These are phyloP conservation scores for Drosophila elegans DNA, from an alignment of 1,140 invertebrate species.

Conservation along the genomic window DNA sequence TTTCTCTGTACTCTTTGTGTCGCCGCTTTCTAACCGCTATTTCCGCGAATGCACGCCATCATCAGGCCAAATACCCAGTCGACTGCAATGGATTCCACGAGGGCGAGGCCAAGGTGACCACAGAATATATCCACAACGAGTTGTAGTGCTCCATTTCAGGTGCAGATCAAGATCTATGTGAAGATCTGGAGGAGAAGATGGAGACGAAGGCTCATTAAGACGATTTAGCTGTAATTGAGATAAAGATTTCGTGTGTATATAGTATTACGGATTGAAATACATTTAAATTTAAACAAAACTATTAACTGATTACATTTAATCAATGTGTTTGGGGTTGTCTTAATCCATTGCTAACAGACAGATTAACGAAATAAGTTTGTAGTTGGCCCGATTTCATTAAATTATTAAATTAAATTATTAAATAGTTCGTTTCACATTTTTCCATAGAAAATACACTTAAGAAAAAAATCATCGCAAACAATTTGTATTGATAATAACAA, in stretches of 20 bases:
- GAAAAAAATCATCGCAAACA: not conserved
- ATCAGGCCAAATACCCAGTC: constrained; percentile 89
- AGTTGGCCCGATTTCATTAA: too few species aligned
- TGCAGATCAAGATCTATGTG: not conserved
- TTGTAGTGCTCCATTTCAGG: constrained; percentile 84
- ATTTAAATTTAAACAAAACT: constrained; percentile 61
- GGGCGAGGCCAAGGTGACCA: constrained; percentile 92
- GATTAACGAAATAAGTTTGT: too few species aligned
- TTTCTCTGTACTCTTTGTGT: constrained; percentile 8
- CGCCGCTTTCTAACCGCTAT: constrained; percentile 42
- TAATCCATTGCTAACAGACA: too few species aligned
- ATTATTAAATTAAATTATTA: too few species aligned
- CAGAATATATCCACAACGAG: constrained; percentile 92
- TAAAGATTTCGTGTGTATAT: constrained; percentile 71
- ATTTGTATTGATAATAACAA: not conserved
- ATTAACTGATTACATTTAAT: not conserved
- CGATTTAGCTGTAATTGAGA: constrained; percentile 67
- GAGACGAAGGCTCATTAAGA: constrained; percentile 56
- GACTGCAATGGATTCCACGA: constrained; percentile 91
- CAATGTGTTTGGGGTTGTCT: too few species aligned
- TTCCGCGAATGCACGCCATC: constrained; percentile 40
- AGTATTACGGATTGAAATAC: constrained; percentile 79
- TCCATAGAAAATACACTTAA: not conserved
- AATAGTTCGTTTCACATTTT: not conserved
- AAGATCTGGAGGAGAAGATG: constrained; percentile 3